Evolutionary conservation across 1,140 invertebrate species (phyloP), one percentile per base, ranked within the genome.

Genomic region (Drosophila tsacasi): DNA sequence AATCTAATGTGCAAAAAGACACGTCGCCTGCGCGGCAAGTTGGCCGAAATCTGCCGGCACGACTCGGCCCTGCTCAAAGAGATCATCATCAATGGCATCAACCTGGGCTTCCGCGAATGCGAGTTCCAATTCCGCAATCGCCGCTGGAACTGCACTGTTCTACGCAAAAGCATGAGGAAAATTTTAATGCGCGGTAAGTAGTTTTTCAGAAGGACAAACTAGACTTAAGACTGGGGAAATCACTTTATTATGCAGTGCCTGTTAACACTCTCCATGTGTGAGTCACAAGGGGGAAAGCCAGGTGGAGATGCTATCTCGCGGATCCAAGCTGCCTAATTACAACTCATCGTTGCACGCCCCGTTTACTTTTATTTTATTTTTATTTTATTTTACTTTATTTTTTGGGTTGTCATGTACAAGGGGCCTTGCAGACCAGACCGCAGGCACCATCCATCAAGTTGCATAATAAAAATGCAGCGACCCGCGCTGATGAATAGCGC

Each of bases 1-100:
- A 96, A 96, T 92, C 95, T 96, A 92, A 95, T 98, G 75, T 99
- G 98, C 93, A 96, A 96, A 79, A 97, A 97, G 93, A 96, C 95
- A 49, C 94, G 96, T 17, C 94, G 96, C 76, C 90, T 96, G 85
- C 94, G 95, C 57, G 96, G 96, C 40, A 96, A 96, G 90, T 94
- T 97, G 82, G 95, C 94, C 27, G 95, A 97, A 81, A 97, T 98
- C 83, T 97, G 97, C 82, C 93, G 93, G n/a, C 92, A 92, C 58
- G 92, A 93, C 65, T 96, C 96, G 3, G 95, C 95, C 25, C 93
- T 97, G n/a, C 92, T 97, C 67, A 95, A 96, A 91, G 96, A 97
- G 92, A 97, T 97, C 72, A 94, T 95, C 27, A 94, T 95, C 27
- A 94, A 94, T 77, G 97, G 97, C n/a, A 95, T 97, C 44, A 94